These are phyloP conservation scores for Nephila pilipes DNA, from an alignment of 1,140 invertebrate species.

Conservation along the genomic window DNA sequence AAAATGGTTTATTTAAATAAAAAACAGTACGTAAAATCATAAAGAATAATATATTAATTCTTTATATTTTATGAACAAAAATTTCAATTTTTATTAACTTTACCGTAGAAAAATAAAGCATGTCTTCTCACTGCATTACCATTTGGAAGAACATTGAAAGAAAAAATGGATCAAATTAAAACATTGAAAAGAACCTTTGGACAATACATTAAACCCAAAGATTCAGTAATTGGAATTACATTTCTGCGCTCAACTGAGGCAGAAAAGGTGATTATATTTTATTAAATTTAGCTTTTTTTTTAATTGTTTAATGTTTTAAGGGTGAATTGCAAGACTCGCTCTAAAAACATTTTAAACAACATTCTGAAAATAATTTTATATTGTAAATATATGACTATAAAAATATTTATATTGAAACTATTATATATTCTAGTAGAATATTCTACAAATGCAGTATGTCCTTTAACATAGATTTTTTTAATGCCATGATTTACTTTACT, in stretches of 20 bases:
- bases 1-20: too few species aligned
- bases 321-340: too few species aligned
- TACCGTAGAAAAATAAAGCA: background rate
- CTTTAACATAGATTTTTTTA: too few species aligned
- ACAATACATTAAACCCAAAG: background rate
- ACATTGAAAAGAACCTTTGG: background rate
- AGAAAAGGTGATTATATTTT: constrained; percentile 9
- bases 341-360: too few species aligned
- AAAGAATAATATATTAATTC: too few species aligned
- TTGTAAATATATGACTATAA: background rate
- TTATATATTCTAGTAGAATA: too few species aligned
- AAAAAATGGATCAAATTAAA: background rate
- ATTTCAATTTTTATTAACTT: background rate
- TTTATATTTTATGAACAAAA: too few species aligned
- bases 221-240: background rate
- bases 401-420: background rate
- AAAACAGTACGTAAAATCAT: too few species aligned
- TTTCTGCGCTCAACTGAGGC: background rate
- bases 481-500: too few species aligned
- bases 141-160: background rate
- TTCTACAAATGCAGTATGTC: too few species aligned
- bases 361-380: background rate
- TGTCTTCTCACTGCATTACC: background rate
- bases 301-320: background rate
- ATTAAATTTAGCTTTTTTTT: background rate